Conservation (phyloP, 2,797 vertebrate species). For the Acanthurus leucopareius region DNA sequence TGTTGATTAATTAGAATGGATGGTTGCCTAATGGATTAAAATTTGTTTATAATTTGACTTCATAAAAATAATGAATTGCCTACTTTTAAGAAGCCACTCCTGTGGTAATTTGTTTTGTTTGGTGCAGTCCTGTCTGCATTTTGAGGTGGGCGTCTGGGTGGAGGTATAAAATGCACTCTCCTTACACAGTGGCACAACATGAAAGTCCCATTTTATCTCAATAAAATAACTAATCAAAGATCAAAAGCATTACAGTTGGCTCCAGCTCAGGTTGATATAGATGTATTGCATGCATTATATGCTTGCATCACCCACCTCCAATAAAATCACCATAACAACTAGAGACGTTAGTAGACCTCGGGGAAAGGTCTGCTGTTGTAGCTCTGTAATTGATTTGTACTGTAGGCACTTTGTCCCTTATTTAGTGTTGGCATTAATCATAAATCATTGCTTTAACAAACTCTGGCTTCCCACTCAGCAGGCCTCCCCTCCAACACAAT, state of each 20-base stretch:
- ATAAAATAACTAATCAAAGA: conserved; percentile 82
- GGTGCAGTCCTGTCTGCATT: conserved; percentile 64
- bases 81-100: conserved; percentile 82
- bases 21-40: conserved; percentile 87
- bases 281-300: conserved; percentile 78
- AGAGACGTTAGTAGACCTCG: conserved; percentile 83
- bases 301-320: conserved; percentile 83
- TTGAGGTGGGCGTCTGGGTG: conserved; percentile 69
- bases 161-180: conserved; percentile 63
- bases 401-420: conserved; percentile 88
- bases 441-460: conserved; percentile 91
- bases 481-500: conserved; percentile 84
- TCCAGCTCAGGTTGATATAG: conserved; percentile 80
- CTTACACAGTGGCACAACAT: conserved; percentile 61
- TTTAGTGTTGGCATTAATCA: conserved; percentile 89
- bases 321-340: conserved; percentile 86
- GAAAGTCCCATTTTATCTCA: conserved; percentile 81
- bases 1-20: conserved; percentile 88
- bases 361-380: conserved; percentile 85
- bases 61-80: conserved; percentile 85
- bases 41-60: conserved; percentile 88
- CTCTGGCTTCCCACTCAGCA: conserved; percentile 86
- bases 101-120: conserved; percentile 82
- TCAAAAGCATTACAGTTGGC: conserved; percentile 81
- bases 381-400: conserved; percentile 88